Conservation (phyloP, 2,797 vertebrate genomes). For the Arnoldichthys spilopterus region DNA sequence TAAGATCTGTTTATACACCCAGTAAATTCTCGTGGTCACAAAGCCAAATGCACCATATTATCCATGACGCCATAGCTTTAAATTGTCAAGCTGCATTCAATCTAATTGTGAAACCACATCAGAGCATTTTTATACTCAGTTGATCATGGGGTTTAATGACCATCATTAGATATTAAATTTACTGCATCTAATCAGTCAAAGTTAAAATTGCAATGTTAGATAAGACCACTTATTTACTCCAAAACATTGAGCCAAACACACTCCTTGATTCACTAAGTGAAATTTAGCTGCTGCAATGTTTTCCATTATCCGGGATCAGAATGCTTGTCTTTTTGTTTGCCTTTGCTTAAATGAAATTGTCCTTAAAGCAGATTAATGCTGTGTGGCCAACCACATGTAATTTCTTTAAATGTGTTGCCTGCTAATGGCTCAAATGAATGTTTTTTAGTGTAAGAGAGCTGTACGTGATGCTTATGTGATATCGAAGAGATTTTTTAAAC, state of each 20-base stretch:
- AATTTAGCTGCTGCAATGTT: slow-evolving; percentile 61
- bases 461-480: slow-evolving; percentile 56
- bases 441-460: slow-evolving; percentile 63
- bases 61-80: slow-evolving; percentile 48
- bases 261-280: slow-evolving; percentile 61
- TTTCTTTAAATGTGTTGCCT: slow-evolving; percentile 61
- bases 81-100: slow-evolving; percentile 40
- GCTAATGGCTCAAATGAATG: slow-evolving; percentile 68
- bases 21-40: slow-evolving; percentile 34
- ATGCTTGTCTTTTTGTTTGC: slow-evolving; percentile 68
- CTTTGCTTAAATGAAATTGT: slow-evolving; percentile 76
- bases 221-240: slow-evolving; percentile 70
- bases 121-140: slow-evolving; percentile 48
- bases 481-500: slow-evolving; percentile 70
- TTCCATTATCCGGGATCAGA: slow-evolving; percentile 61
- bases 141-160: slow-evolving; percentile 66
- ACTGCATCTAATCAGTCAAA: slow-evolving; percentile 75
- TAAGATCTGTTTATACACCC: slow-evolving; percentile 36
- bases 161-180: slow-evolving; percentile 78
- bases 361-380: slow-evolving; percentile 76
- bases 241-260: slow-evolving; percentile 58
- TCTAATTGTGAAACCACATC: slow-evolving; percentile 54
- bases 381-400: slow-evolving; percentile 57
- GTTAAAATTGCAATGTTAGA: slow-evolving; percentile 65
- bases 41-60: slow-evolving; percentile 44